Evolutionary conservation across 2,888 invertebrate species (phyloP).

Genomic region (Hypercompe scribonia): DNA sequence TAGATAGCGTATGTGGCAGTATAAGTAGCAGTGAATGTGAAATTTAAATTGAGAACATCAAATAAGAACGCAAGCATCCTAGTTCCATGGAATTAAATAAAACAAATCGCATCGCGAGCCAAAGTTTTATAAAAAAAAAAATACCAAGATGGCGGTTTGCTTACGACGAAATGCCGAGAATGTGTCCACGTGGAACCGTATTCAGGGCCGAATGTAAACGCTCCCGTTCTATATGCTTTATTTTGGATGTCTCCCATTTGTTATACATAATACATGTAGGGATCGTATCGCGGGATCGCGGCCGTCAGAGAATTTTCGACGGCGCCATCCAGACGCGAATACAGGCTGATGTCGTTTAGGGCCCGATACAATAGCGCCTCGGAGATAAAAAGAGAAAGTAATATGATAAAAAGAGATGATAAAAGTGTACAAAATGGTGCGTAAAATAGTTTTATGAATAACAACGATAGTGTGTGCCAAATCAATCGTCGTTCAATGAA

Average conservation of each 20-base stretch:
- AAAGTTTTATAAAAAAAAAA: constrained; percentile 38
- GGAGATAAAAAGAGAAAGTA: constrained; percentile 27
- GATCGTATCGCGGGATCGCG: constrained; percentile 82
- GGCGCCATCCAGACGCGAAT: constrained; percentile 77
- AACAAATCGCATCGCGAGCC: constrained; percentile 43
- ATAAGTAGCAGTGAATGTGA: constrained; percentile 9
- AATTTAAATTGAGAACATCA: constrained; percentile 32
- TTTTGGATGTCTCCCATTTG: constrained; percentile 86
- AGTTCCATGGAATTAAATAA: constrained; percentile 44
- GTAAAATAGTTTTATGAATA: constrained; percentile 32
- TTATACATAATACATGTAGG: constrained; percentile 85
- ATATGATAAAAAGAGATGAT: constrained; percentile 26
- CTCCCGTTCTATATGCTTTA: constrained; percentile 73
- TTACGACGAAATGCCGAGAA: constrained; percentile 77
- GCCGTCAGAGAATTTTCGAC: constrained; percentile 79
- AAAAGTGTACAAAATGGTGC: constrained; percentile 31
- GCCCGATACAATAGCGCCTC: constrained; percentile 32
- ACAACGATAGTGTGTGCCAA: constrained; percentile 28
- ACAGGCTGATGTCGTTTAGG: constrained; percentile 68
- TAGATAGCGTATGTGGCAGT: too few species aligned
- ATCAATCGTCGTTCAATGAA: constrained; percentile 16
- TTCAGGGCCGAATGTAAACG: constrained; percentile 74
- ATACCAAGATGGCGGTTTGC: constrained; percentile 53
- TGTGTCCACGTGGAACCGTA: constrained; percentile 77
- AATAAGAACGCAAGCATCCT: constrained; percentile 25